These are phyloP conservation scores for Steinernema scapterisci DNA, from an alignment of 2,888 invertebrate species.

Conservation along the genomic window DNA sequence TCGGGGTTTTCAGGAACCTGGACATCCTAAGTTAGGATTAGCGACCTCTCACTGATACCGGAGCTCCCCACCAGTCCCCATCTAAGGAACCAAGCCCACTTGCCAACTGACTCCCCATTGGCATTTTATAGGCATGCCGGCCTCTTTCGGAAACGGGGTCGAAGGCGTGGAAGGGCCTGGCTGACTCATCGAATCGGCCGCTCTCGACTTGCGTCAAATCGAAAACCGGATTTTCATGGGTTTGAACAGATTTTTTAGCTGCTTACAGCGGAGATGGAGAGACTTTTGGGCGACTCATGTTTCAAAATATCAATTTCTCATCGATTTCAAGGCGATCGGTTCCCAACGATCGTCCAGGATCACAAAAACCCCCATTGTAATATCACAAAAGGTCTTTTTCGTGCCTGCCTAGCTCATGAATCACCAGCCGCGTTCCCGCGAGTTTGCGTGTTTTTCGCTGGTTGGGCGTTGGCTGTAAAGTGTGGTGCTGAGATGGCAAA, in stretches of 20 bases:
- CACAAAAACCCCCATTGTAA: constrained; percentile 2
- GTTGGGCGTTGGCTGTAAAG: constrained; percentile 5
- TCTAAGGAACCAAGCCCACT: not conserved
- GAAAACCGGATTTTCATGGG: not conserved
- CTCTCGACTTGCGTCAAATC: constrained; percentile 11
- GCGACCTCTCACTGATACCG: not conserved
- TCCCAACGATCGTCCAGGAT: not conserved
- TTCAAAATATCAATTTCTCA: not conserved
- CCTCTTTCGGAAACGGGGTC: not conserved
- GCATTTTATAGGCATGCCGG: constrained; percentile 5
- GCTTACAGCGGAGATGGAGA: not conserved
- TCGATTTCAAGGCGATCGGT: not conserved
- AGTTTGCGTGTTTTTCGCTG: constrained; percentile 5
- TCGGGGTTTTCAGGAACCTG: no score
- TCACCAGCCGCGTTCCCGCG: constrained; percentile 15
- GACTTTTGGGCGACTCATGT: not conserved
- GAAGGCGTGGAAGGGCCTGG: not conserved
- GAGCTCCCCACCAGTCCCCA: no score
- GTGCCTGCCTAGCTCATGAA: not conserved
- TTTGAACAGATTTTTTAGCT: not conserved
- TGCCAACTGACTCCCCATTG: not conserved
- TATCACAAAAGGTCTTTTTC: constrained; percentile 9
- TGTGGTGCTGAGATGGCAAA: no score
- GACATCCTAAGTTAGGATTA: no score
- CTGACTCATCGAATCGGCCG: constrained; percentile 17